These are phyloP conservation scores for Habrosyne pyritoides DNA, from an alignment of 2,888 invertebrate genomes.

Conservation along the genomic window DNA sequence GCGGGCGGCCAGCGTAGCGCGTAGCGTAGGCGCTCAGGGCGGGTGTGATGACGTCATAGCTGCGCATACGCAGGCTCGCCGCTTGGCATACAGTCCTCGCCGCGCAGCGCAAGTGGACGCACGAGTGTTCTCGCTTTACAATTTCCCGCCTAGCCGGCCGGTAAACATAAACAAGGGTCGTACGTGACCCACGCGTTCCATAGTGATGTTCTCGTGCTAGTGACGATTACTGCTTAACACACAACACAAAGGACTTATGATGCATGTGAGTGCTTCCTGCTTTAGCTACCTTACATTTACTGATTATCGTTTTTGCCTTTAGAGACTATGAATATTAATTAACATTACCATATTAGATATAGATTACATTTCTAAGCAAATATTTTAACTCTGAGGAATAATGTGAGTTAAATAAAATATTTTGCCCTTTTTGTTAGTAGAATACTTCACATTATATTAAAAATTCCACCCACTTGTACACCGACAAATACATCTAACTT, in stretches of 20 bases:
- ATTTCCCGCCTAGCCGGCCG: slow-evolving; percentile 17
- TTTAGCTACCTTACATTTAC: slow-evolving; percentile 19
- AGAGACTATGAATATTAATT: neutral
- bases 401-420: neutral
- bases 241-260: slow-evolving; percentile 59
- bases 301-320: neutral
- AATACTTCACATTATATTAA: neutral
- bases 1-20: slow-evolving; percentile 12
- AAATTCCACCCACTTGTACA: neutral
- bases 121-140: slow-evolving; percentile 28
- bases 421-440: neutral
- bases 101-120: slow-evolving; percentile 52
- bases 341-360: too few relatives aligned
- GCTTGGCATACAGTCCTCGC: slow-evolving; percentile 44
- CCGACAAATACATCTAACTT: neutral
- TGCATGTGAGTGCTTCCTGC: slow-evolving; percentile 70
- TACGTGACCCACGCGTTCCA: slow-evolving; percentile 48
- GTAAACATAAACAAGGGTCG: slow-evolving; percentile 59
- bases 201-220: slow-evolving; percentile 70
- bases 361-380: too few relatives aligned
- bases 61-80: slow-evolving; percentile 29
- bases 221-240: slow-evolving; percentile 49
- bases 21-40: neutral
- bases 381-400: neutral
- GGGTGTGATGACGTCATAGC: slow-evolving; percentile 8